A percentile compares a stretch with the other conserved stretches of the same genome.
These are phyloP conservation scores for Rhagologus leucostigma DNA, from an alignment of 2,113 vertebrate species.

Conservation along the genomic window DNA sequence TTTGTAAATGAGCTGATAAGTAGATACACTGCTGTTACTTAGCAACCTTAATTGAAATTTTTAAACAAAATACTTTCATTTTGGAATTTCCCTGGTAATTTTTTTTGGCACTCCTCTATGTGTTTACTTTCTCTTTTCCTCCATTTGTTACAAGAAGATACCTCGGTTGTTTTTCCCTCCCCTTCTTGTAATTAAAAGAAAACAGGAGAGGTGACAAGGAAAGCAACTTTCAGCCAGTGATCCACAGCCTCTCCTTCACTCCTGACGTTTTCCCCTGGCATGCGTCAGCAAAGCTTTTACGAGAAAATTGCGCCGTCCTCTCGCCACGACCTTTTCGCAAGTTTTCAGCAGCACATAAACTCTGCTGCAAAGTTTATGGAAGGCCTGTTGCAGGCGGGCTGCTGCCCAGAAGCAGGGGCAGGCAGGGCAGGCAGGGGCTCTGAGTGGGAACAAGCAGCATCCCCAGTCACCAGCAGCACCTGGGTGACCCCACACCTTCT, in stretches of 20 bases:
- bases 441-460: rapidly evolving
- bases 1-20: constrained; percentile 53
- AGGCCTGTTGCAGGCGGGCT: background rate
- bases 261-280: background rate
- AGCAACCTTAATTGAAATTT: constrained; percentile 42
- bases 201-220: background rate
- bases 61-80: constrained; percentile 8
- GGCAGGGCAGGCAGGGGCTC: background rate
- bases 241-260: background rate
- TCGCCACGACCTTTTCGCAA: background rate
- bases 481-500: rapidly evolving
- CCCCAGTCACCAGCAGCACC: background rate
- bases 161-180: rapidly evolving
- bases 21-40: constrained; percentile 10
- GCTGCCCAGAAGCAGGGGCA: background rate
- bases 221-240: background rate
- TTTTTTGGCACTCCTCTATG: background rate
- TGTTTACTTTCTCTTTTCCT: background rate
- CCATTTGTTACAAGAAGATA: background rate
- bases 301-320: background rate
- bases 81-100: constrained; percentile 19
- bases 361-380: background rate
- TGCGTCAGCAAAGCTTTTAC: constrained; percentile 44
- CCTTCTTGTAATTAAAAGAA: background rate
- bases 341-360: constrained; percentile 61